Base-by-base conservation (phyloP, 1,140 invertebrate genomes). In the Mactra quadrangularis region DNA sequence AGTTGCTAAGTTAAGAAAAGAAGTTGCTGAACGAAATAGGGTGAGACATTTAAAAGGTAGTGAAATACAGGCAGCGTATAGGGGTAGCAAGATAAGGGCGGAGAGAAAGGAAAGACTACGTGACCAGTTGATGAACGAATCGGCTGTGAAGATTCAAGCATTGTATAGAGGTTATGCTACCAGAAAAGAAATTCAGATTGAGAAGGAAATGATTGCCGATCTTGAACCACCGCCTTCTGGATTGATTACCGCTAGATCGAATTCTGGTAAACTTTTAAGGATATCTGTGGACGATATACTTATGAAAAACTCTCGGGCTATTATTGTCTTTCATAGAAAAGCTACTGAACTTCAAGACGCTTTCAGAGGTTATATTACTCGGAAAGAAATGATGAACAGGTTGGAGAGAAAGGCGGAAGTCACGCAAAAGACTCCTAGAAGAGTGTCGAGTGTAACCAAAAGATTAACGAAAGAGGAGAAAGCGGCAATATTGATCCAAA, bases 321-420 rank as follows among this genome's bases (percentile, higher is more conserved):
- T 79, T 15, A 79, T 79, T 38, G 25, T 79, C 31, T 79, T 79
- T 19, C 76, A 79, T 53, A 68, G 27, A 62, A 79, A 70, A 45
- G 66, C 68, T 17, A 74, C 64, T 22, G 68, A 74, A 22, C 31
- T 82, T 0, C 78, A 82, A 33, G 78, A 19, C 27, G 78, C 78
- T 25, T 64, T 82, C 29, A 72, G 68, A 59, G 78, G 22, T 22
- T 71, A 64, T 45, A 50, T 22, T 19, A 50, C 57, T 47, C 60
- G 78, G 29, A 35, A 31, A 29, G 66, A 71, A 45, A 62, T 82
- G 57, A 62, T 60, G 38, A 41, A 64, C 15, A 59, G 78, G 52
- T 22, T 82, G 31, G 9, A 59, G 17, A 45, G 66, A 31, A 82
- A 82, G 53, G 38, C 41, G 2, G 25, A 47, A 31, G 50, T 74